These are phyloP conservation scores for Laterallus jamaicensis DNA, from an alignment of 2,113 vertebrate species.

Conservation along the genomic window DNA sequence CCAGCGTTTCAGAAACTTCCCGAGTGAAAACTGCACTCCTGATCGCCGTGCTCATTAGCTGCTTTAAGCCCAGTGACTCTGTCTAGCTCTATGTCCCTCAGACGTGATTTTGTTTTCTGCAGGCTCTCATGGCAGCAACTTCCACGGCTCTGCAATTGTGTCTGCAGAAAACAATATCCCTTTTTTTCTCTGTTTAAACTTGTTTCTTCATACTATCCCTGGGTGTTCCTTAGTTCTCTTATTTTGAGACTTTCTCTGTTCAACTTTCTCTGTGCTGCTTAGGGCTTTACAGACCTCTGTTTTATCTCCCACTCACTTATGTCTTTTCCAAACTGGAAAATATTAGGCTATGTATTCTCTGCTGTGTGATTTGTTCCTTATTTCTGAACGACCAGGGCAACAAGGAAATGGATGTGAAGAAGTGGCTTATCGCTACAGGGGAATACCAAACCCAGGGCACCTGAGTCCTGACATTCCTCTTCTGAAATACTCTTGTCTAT, in stretches of 20 bases:
- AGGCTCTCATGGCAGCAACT: not conserved
- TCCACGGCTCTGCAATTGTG: not conserved
- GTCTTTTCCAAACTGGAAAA: slow-evolving; percentile 18
- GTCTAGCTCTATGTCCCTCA: not conserved
- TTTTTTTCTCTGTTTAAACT: not conserved
- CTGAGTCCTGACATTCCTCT: not conserved
- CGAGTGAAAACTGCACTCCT: fast-evolving
- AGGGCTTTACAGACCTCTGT: not conserved
- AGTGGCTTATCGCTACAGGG: not conserved
- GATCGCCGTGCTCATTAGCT: fast-evolving
- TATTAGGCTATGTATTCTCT: not conserved
- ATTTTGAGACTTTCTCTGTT: not conserved
- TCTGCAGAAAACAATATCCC: not conserved
- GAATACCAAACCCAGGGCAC: not conserved
- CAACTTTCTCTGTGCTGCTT: not conserved
- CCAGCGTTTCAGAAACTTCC: not conserved
- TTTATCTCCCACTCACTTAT: not conserved
- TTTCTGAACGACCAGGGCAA: not conserved
- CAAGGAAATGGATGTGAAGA: not conserved
- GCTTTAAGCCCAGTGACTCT: not conserved
- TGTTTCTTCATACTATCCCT: not conserved
- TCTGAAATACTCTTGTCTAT: not conserved
- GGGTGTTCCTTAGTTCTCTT: not conserved
- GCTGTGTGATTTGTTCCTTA: not conserved
- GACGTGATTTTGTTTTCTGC: not conserved